Evolutionary conservation across 2,113 vertebrate species (phyloP), one percentile per base, ranked within the genome.

Genomic region (Eptesicus fuscus): DNA sequence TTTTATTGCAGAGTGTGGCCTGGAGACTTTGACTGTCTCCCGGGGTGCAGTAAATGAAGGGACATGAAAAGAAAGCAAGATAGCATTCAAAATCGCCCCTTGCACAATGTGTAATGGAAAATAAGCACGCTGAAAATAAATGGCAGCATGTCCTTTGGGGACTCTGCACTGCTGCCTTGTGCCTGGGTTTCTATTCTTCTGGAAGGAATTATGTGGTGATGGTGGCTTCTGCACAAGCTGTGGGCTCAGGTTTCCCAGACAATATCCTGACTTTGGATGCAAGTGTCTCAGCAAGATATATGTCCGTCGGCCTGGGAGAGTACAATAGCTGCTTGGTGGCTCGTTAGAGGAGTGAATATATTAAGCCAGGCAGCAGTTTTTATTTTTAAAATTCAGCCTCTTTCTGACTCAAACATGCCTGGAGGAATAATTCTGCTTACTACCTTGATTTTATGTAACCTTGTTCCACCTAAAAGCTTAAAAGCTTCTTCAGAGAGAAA

Each of bases 211-310:
- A 87, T 0, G 32, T 20, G 67, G 63, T 6, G 32, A 22, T 28
- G 90, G 47, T 8, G 53, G 65, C 74, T 89, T 87, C 96, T 78
- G 88, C 76, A 1, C 90, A 86, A 56, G 83, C 94, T 94, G 59
- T 4, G 0, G 92, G 88, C 86, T 98, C 90, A 93, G 17, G 69
- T 97, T 98, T 98, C 96, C 53, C 37, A 13, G 92, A 96, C 93
- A 96, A 90, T 97, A 93, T 93, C 96, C 97, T 97, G 96, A 80
- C 30, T 96, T 96, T 73, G 92, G 93, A 73, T 25, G 0, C n/a
- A 76, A 59, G 37, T 85, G 35, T 71, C 95, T 93, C 63, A 32
- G 82, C 94, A 95, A 97, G 88, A 94, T 97, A 71, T 59, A 95
- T 73, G 70, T 95, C 83, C 44, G 16, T 8, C 37, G 25, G 49